These are phyloP conservation scores for Pristionchus maxplancki DNA, from an alignment of 2,888 invertebrate genomes.

Conservation along the genomic window DNA sequence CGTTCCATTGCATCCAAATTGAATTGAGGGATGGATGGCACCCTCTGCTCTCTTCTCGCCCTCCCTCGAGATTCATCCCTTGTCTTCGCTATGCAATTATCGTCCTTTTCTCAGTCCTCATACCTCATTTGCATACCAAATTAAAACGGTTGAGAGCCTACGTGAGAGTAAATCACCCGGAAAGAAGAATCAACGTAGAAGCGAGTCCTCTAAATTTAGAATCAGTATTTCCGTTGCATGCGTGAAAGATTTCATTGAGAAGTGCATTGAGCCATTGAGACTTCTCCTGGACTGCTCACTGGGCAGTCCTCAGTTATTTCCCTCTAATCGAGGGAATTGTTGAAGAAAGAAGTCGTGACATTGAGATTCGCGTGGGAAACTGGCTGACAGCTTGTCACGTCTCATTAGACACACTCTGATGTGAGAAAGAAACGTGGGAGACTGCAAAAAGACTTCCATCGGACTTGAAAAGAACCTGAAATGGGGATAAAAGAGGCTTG, in stretches of 20 bases:
- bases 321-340: background rate
- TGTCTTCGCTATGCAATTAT: background rate
- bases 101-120: background rate
- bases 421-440: constrained; percentile 3
- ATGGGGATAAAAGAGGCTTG: background rate
- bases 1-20: constrained; percentile 1
- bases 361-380: background rate
- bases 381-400: constrained; percentile 23
- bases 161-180: background rate
- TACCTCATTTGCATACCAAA: constrained; percentile 14
- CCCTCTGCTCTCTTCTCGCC: background rate
- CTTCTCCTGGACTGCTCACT: too few species aligned
- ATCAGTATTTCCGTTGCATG: background rate
- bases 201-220: background rate
- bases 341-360: background rate
- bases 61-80: background rate
- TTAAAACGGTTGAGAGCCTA: background rate
- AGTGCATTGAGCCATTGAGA: background rate
- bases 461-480: background rate
- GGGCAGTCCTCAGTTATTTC: too few species aligned
- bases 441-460: background rate
- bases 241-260: background rate
- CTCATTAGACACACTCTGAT: constrained; percentile 4
- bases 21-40: background rate
- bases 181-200: background rate